Evolutionary conservation across 2,888 invertebrate genomes (phyloP).

Genomic region (Melipona bicolor): DNA sequence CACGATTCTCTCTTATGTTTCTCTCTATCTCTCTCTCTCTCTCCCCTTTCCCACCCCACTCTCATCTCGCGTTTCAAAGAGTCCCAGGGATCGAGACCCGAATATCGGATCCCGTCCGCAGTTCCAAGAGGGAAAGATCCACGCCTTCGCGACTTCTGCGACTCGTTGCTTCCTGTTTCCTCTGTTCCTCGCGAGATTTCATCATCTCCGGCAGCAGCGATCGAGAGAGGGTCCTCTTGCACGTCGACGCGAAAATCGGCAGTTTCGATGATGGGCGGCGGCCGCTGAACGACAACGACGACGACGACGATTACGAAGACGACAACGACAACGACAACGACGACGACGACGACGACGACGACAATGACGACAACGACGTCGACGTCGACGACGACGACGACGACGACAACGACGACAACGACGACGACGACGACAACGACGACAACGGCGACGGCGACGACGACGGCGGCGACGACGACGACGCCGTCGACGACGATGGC

Average conservation of each 20-base stretch:
- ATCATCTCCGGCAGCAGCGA: slow-evolving; percentile 47
- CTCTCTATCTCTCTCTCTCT: neutral
- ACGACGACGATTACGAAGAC: slow-evolving; percentile 20
- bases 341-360: slow-evolving; percentile 24
- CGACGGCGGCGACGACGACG: slow-evolving; percentile 18
- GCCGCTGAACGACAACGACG: slow-evolving; percentile 29
- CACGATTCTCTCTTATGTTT: neutral
- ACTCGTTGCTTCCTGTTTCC: neutral
- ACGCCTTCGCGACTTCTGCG: slow-evolving; percentile 13
- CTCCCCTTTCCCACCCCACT: neutral
- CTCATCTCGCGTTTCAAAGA: slow-evolving; percentile 22
- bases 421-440: slow-evolving; percentile 22
- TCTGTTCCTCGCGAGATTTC: slow-evolving; percentile 1
- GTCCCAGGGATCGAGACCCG: slow-evolving; percentile 37
- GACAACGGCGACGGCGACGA: slow-evolving; percentile 5
- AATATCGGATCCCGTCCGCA: slow-evolving; percentile 18
- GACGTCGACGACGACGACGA: slow-evolving; percentile 1
- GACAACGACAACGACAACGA: slow-evolving; percentile 10
- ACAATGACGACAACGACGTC: slow-evolving; percentile 22
- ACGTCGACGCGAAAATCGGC: slow-evolving; percentile 72
- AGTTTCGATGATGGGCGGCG: slow-evolving; percentile 68
- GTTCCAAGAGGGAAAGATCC: slow-evolving; percentile 47
- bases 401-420: slow-evolving; percentile 12
- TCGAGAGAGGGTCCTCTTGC: slow-evolving; percentile 67
- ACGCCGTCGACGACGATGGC: slow-evolving; percentile 12